These are phyloP conservation scores for Typhlomys cinereus DNA, from an alignment of 2,113 vertebrate species.

Conservation along the genomic window DNA sequence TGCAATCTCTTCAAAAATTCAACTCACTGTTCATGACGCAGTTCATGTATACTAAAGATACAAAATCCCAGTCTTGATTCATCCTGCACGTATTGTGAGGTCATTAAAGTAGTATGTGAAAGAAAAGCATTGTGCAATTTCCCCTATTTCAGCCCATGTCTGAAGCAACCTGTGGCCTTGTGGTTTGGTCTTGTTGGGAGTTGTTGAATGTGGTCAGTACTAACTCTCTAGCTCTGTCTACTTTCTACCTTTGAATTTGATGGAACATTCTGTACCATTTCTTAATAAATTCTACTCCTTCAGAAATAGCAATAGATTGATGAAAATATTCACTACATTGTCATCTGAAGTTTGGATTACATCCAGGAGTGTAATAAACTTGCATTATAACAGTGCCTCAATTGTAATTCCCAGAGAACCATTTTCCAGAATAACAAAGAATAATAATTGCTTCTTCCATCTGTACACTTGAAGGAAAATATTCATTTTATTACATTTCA, in stretches of 20 bases:
- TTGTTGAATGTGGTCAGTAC: background rate
- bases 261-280: background rate
- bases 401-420: background rate
- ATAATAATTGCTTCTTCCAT: background rate
- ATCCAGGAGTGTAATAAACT: background rate
- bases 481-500: constrained; percentile 30
- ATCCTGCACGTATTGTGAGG: background rate
- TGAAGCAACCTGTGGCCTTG: constrained; percentile 57
- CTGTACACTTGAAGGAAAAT: constrained; percentile 2
- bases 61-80: background rate
- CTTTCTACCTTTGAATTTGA: background rate
- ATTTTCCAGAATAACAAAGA: background rate
- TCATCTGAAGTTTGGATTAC: background rate
- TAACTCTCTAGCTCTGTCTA: background rate
- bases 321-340: background rate
- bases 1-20: constrained; percentile 16
- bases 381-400: background rate
- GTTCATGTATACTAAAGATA: background rate
- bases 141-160: constrained; percentile 52
- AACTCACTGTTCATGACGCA: constrained; percentile 29
- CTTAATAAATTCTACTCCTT: background rate
- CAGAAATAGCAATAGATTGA: background rate
- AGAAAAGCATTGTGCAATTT: constrained; percentile 67
- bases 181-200: background rate
- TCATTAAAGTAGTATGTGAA: background rate